Evolutionary conservation across 2,888 invertebrate species (phyloP), one percentile per base, ranked within the genome.

Genomic region (Tinea pellionella): DNA sequence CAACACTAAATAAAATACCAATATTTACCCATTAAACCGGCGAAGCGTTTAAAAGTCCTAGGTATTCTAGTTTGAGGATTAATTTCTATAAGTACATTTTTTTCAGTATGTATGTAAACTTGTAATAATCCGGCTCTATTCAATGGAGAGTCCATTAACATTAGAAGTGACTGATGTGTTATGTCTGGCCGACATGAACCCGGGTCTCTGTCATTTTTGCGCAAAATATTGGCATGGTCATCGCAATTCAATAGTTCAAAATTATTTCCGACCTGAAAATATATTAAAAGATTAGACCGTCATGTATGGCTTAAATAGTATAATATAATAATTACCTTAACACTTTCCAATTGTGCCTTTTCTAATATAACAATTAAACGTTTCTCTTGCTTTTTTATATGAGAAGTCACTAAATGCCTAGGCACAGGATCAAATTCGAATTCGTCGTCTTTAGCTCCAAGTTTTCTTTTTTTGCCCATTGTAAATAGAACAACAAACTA

Each of bases 1-100:
- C n/a, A n/a, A n/a, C n/a, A n/a, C n/a, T n/a, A n/a, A n/a, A n/a
- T n/a, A n/a, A n/a, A n/a, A n/a, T n/a, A n/a, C n/a, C n/a, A n/a
- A n/a, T 41, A 55, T 69, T 74, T 88, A 96, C 96, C 96, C 94
- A 99, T 98, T 53, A 99, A 84, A 11, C 98, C 98, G 67, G 97
- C 96, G 89, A 99, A 99, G 75, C 98, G 90, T 76, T 98, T 98
- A 74, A 97, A 99, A 1, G 98, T 99, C 64, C 98, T 89, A 0
- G 99, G 99, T 80, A 99, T 97, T 71, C 98, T 91, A 0, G 98
- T 98, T 78, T 98, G 98, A 42, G 99, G 98, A 79, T 97, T 97
- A 30, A 98, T 91, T 91, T 97, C 97, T 68, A 98, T 97, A 0
- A 98, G 88, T 42, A 97, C 95, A 89, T 97, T 97, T 71, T 94